Base-by-base conservation (phyloP, 2,888 invertebrate genomes). In the Parthenolecanium corni region DNA sequence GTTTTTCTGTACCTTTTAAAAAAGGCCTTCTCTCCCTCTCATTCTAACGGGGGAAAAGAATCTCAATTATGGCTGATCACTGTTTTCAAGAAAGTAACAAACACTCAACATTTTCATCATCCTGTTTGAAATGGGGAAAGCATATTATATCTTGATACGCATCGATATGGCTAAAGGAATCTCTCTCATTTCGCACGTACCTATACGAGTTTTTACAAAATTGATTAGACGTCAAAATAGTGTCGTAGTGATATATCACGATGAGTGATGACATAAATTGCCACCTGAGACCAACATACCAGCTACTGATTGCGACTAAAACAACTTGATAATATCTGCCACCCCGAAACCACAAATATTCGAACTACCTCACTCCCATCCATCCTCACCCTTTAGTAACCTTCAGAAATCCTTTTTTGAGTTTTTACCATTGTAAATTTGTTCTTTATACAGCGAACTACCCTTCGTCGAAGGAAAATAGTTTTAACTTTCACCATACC, bases 191-290 rank as follows among this genome's bases (percentile, higher is more conserved):
- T 31, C 31, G 31, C 31, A 31, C 5, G 31, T 31, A 31, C 31
- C n/a, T 31, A 31, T 31, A 31, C 31, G 31, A 31, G 9, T 9
- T 31, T 31, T 31, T 31, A 31, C 49, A 23, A 58, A 58, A 58
- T 58, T 58, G 58, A 58, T 58, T 58, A 58, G 58, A 58, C 38
- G 58, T 58, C 58, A 58, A 58, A 58, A 58, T 58, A 49, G 58
- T 58, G 49, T 58, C 58, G 58, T 49, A 49, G 38, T 58, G 58
- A 58, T 58, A 58, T 49, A 58, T 58, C 58, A 49, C 49, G 49
- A 47, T 58, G 58, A 58, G 51, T 58, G 58, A 58, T 58, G 58
- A 58, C 58, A 58, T 21, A 31, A 31, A 31, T 58, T 49, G 58
- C 58, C 58, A 58, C 58, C 58, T 58, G 58, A 58, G 58, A 58